These are phyloP conservation scores for Watsonalla cultraria DNA, from an alignment of 2,888 invertebrate species.

Conservation along the genomic window DNA sequence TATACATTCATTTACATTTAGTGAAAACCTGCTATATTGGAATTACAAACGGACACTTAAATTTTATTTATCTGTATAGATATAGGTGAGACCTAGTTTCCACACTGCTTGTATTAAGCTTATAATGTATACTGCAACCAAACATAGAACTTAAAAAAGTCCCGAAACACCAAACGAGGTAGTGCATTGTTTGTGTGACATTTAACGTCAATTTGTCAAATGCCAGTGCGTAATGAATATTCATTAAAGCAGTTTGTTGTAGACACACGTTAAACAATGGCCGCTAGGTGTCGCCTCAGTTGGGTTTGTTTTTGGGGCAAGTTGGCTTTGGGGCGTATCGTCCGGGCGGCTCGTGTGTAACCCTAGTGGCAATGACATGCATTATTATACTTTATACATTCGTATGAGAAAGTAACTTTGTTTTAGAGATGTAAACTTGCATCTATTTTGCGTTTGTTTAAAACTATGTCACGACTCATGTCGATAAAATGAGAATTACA, in stretches of 20 bases:
- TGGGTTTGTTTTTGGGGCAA: slow-evolving; percentile 1
- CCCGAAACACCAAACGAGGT: background rate
- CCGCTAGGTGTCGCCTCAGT: slow-evolving; percentile 7
- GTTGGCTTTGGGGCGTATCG: slow-evolving; percentile 2
- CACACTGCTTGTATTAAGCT: no score
- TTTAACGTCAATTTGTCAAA: slow-evolving; percentile 70
- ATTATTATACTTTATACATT: background rate
- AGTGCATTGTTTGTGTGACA: slow-evolving; percentile 68
- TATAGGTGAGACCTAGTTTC: no score
- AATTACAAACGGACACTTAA: no score
- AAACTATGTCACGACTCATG: no score
- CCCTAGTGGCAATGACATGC: background rate
- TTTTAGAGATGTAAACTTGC: no score
- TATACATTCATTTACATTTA: no score
- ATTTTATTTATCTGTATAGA: no score
- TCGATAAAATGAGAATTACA: no score
- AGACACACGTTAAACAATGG: slow-evolving; percentile 16
- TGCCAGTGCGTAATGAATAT: slow-evolving; percentile 61
- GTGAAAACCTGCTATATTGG: no score
- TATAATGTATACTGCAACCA: no score
- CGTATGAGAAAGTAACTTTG: no score
- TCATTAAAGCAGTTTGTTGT: slow-evolving; percentile 49
- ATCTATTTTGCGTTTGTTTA: no score
- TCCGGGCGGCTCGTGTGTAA: background rate
- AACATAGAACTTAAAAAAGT: background rate